phyloP scores from a whole-genome alignment of 2,797 vertebrate genomes.

The Alauda arvensis region DNA sequence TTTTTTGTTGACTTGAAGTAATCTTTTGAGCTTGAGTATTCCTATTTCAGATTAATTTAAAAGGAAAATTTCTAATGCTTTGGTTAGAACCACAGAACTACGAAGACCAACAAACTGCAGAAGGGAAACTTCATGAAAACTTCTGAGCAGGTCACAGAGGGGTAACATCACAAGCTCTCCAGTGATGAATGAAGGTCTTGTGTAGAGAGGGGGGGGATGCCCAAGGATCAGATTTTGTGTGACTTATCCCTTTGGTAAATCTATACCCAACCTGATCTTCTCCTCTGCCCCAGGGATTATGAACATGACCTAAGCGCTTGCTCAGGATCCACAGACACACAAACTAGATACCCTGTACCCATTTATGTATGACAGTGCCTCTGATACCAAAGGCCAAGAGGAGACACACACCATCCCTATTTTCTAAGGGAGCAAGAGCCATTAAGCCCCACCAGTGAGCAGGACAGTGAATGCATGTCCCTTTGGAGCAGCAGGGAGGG shows the following conservation, averaged over 20 bases:
- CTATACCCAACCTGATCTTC: slow-evolving; percentile 46
- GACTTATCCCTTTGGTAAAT: slow-evolving; percentile 42
- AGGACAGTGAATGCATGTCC: neutral
- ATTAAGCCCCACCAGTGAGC: neutral
- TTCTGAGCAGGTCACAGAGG: neutral
- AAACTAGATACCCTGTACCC: neutral
- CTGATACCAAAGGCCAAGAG: neutral
- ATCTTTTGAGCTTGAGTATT: neutral
- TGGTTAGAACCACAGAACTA: neutral
- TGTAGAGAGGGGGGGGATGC: slow-evolving; percentile 14
- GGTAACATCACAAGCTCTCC: neutral
- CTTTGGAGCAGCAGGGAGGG: neutral
- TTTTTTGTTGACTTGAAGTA: neutral
- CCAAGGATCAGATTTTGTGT: slow-evolving; percentile 52
- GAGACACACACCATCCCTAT: neutral
- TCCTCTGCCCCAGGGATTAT: slow-evolving; percentile 21
- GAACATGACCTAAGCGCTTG: neutral
- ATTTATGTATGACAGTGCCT: neutral
- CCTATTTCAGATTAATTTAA: neutral
- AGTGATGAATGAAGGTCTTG: slow-evolving; percentile 44
- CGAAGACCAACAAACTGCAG: neutral
- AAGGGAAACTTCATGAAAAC: neutral
- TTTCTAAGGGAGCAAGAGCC: neutral
- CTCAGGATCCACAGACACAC: neutral
- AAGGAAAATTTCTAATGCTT: neutral